Evolutionary conservation across 2,797 vertebrate genomes (phyloP).

Genomic region (Pipistrellus pygmaeus): DNA sequence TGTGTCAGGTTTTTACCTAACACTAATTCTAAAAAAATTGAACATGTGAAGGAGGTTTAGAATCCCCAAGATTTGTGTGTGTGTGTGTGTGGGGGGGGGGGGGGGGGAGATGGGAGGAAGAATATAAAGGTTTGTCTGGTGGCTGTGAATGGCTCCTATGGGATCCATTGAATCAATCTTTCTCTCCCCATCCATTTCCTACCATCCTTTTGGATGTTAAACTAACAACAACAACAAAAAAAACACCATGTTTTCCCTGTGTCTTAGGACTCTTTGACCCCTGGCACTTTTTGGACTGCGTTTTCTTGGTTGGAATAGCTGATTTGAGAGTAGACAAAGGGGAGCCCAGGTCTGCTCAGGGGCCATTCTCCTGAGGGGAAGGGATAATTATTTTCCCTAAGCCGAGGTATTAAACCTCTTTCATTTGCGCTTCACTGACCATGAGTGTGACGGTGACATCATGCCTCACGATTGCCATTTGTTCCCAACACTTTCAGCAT

Average conservation of each 20-base stretch:
- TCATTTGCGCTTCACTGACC: conserved; percentile 31
- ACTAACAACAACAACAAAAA: background rate
- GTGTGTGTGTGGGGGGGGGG: too few relatives aligned
- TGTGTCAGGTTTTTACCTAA: background rate
- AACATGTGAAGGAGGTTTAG: background rate
- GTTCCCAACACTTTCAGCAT: background rate
- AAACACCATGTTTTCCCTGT: background rate
- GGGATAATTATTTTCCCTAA: conserved; percentile 29
- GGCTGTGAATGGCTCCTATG: background rate
- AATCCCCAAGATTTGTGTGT: background rate
- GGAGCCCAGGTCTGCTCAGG: conserved; percentile 6
- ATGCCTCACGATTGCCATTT: background rate
- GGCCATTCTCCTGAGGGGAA: conserved; percentile 25
- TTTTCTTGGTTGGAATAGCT: conserved; percentile 26
- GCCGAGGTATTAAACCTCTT: background rate
- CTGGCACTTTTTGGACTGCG: background rate
- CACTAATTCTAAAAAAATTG: background rate
- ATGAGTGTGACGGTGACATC: conserved; percentile 15
- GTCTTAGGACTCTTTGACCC: background rate
- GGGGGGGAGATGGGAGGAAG: too few relatives aligned
- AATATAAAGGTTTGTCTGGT: background rate
- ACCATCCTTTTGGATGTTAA: background rate
- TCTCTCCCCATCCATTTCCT: too few relatives aligned
- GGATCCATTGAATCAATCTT: background rate
- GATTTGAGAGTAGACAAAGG: conserved; percentile 72